Evolutionary conservation across 2,113 vertebrate genomes (phyloP).

Genomic region (Syngnathus scovelli): DNA sequence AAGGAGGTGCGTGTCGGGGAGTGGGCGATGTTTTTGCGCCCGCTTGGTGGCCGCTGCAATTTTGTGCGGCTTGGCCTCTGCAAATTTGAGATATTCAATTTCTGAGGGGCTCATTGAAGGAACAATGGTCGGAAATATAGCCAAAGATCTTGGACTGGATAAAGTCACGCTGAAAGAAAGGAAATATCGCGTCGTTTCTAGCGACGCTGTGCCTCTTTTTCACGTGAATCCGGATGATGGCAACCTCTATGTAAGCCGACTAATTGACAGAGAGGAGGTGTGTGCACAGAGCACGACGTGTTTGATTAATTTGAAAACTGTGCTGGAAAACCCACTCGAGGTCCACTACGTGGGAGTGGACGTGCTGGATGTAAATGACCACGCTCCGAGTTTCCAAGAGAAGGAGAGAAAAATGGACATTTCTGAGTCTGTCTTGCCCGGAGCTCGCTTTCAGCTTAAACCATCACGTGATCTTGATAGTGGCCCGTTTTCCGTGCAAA

Average conservation of each 20-base stretch:
- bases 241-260: slow-evolving; percentile 45
- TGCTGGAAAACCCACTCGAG: slow-evolving; percentile 66
- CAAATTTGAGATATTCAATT: slow-evolving; percentile 53
- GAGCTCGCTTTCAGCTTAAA: slow-evolving; percentile 46
- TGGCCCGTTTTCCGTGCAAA: slow-evolving; percentile 45
- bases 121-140: slow-evolving; percentile 50
- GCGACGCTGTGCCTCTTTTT: slow-evolving; percentile 31
- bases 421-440: slow-evolving; percentile 43
- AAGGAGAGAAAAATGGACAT: slow-evolving; percentile 47
- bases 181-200: slow-evolving; percentile 48
- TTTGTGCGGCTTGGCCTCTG: neutral
- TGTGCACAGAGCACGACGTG: slow-evolving; percentile 49
- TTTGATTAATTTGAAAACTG: slow-evolving; percentile 58
- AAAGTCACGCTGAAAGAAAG: slow-evolving; percentile 27
- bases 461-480: slow-evolving; percentile 52
- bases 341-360: slow-evolving; percentile 59
- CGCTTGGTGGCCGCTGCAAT: neutral
- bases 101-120: slow-evolving; percentile 46
- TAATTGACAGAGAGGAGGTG: slow-evolving; percentile 64
- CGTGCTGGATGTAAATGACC: slow-evolving; percentile 65
- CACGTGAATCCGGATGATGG: slow-evolving; percentile 52
- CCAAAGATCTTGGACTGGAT: slow-evolving; percentile 55
- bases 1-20: neutral
- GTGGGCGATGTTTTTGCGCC: neutral
- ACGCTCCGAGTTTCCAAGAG: slow-evolving; percentile 55